Percentiles rank a stretch among this genome's conserved stretches.
phyloP scores from a whole-genome alignment of 1,140 invertebrate genomes.

The Pseudomyrmex flavicornis region DNA sequence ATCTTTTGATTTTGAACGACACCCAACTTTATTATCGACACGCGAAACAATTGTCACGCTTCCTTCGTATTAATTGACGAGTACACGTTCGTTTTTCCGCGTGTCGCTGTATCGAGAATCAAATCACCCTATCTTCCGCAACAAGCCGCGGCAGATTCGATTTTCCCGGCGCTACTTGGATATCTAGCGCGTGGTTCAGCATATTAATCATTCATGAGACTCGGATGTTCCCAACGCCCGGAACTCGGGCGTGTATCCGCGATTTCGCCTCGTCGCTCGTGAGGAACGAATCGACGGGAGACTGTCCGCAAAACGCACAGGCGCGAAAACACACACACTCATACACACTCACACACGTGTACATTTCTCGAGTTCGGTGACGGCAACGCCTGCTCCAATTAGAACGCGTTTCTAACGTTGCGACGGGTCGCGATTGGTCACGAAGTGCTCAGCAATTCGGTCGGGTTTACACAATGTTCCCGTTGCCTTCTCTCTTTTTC shows the following conservation, averaged over 20 bases:
- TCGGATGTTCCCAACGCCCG: not conserved
- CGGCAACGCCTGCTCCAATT: constrained; percentile 29
- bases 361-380: constrained; percentile 13
- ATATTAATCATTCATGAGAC: constrained; percentile 45
- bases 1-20: too few species aligned
- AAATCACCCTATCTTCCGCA: not conserved
- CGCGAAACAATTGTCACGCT: not conserved
- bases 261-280: not conserved
- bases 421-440: constrained; percentile 27
- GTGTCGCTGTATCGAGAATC: not conserved
- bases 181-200: not conserved
- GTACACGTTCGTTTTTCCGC: constrained; percentile 15
- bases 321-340: not conserved
- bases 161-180: too few species aligned
- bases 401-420: constrained; percentile 6
- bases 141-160: constrained; percentile 1
- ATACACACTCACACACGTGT: not conserved
- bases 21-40: too few species aligned
- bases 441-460: constrained; percentile 5
- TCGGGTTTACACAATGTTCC: constrained; percentile 37
- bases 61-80: too few species aligned
- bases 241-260: constrained; percentile 7
- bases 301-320: not conserved
- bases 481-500: constrained; percentile 8
- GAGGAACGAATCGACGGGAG: constrained; percentile 19